Conservation (phyloP, 2,113 vertebrate species). For the Heterotis niloticus region DNA sequence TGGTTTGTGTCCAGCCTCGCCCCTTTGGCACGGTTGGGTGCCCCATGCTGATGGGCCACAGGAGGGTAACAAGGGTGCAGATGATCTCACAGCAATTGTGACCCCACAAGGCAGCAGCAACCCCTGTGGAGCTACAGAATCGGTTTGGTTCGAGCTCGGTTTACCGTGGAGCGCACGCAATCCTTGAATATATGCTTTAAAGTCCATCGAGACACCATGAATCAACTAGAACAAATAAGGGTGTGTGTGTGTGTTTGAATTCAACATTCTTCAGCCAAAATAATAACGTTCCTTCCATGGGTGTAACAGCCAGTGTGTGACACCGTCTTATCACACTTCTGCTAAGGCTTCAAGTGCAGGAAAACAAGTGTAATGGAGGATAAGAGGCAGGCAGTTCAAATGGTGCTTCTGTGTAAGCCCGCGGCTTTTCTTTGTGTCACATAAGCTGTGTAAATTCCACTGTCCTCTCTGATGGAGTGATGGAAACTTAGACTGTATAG, state of each 20-base stretch:
- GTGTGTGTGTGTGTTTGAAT: neutral
- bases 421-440: neutral
- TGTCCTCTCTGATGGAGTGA: no score
- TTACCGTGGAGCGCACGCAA: neutral
- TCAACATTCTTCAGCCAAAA: neutral
- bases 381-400: neutral
- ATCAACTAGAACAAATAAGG: neutral
- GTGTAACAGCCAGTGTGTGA: neutral
- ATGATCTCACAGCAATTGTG: no score
- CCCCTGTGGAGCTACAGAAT: neutral
- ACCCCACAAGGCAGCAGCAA: neutral
- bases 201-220: neutral
- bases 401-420: neutral
- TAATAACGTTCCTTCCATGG: neutral
- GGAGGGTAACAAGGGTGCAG: neutral
- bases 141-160: neutral
- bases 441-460: no score
- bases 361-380: neutral
- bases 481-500: no score
- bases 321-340: neutral
- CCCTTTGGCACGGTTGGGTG: neutral
- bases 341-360: neutral
- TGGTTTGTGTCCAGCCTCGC: neutral
- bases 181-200: neutral
- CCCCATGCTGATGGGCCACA: neutral